Evolutionary conservation across 2,113 vertebrate species (phyloP), one percentile per base, ranked within the genome.

Genomic region (Platichthys stellatus): DNA sequence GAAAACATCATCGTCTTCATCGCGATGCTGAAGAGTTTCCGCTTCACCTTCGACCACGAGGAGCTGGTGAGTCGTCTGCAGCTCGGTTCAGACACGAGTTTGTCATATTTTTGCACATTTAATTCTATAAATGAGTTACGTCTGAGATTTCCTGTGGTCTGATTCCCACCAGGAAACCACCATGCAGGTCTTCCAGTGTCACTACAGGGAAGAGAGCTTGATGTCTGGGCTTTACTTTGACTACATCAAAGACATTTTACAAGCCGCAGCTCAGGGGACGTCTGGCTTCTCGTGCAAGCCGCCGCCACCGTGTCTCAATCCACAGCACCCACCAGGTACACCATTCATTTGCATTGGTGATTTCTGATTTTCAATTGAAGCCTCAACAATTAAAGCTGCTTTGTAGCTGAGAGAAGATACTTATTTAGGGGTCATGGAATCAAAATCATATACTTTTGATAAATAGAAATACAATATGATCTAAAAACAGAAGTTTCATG

Each of bases 151-250:
- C 45, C 49, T 80, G 65, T 81, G 77, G 70, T 76, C 31, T 81
- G 65, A 81, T 81, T 61, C 31, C 51, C 15, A 14, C 13, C 84
- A 93, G 92, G 92, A 93, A 90, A 85, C 82, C 0, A 84, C 78
- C 0, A 93, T 93, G 92, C 92, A 93, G 63, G 77, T 88, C 84
- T 93, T 91, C 81, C 91, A 90, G 72, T 93, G 92, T 86, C 92
- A 93, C 80, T 93, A 93, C 51, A 82, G 13, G 18, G 86, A 93
- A 5, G 65, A 43, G 18, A 84, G 64, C 62, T 65, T 93, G 13
- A 73, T 87, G 61, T 85, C 88, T 1, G 84, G 81, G 11, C 86
- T 88, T 51, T 93, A 93, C 82, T 93, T 93, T 26, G 84, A 92
- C 82, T 85, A 92, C 81, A 84, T 92, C 70, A 86, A 76, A 72